phyloP scores from a whole-genome alignment of 2,797 vertebrate genomes.

The Sebastes dallii region DNA sequence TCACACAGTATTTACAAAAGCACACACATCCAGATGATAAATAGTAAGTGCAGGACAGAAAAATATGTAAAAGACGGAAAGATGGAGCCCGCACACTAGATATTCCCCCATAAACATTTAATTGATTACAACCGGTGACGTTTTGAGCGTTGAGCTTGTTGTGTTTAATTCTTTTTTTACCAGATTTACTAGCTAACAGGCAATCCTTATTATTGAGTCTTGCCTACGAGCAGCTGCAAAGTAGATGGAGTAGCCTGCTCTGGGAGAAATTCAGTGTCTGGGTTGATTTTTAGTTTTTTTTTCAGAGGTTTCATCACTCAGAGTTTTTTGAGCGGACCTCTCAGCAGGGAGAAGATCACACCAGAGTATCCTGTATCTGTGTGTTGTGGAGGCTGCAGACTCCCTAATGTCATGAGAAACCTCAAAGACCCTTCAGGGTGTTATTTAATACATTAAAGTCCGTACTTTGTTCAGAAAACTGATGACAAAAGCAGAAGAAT shows the following conservation, averaged over 20 bases:
- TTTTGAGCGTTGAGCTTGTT: too few species aligned
- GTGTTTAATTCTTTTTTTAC: too few species aligned
- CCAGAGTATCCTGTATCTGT: neutral
- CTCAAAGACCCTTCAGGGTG: neutral
- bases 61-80: too few species aligned
- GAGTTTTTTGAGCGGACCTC: neutral
- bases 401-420: neutral
- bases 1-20: too few species aligned
- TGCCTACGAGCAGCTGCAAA: neutral
- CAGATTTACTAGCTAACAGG: too few species aligned
- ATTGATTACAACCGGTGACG: too few species aligned
- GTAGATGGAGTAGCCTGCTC: neutral
- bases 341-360: neutral
- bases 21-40: too few species aligned
- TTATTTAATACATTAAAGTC: neutral
- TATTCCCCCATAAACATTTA: too few species aligned
- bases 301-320: neutral
- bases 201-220: too few species aligned
- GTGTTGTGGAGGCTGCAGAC: neutral
- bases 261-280: neutral
- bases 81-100: accelerated
- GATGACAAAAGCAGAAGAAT: neutral
- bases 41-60: too few species aligned
- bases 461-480: neutral
- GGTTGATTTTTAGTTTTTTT: neutral